A percentile compares a stretch with the other conserved stretches of the same genome.
phyloP scores from a whole-genome alignment of 2,113 vertebrate species.

The Apodemus sylvaticus region DNA sequence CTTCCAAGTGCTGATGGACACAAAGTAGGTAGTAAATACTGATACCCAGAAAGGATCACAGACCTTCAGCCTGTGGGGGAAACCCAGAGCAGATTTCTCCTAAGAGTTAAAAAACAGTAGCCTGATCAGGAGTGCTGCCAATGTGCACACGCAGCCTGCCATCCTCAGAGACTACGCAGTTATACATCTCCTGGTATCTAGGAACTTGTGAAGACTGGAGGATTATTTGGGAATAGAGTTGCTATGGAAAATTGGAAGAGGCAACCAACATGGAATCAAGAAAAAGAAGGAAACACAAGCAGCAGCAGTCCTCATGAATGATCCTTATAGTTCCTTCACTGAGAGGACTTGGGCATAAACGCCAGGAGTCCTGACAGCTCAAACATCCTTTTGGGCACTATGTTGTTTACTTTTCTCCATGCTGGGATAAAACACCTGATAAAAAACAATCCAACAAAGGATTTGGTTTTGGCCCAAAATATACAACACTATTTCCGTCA shows the following conservation, averaged over 20 bases:
- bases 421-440: not conserved
- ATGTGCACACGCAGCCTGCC: not conserved
- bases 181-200: not conserved
- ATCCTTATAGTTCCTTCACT: not conserved
- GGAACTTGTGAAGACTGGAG: not conserved
- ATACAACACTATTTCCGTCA: no score
- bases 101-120: fast-evolving
- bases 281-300: not conserved
- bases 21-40: not conserved
- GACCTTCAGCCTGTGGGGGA: not conserved
- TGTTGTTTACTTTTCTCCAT: not conserved
- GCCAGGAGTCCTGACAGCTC: not conserved
- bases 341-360: not conserved
- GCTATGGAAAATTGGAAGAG: not conserved
- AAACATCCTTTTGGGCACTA: not conserved
- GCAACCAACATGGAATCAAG: not conserved
- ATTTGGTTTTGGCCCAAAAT: not conserved
- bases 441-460: not conserved
- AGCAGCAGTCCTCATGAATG: not conserved
- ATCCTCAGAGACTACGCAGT: not conserved
- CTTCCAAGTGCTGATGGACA: no score
- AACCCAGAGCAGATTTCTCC: not conserved
- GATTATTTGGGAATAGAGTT: not conserved
- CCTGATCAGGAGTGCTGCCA: not conserved
- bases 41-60: not conserved